Evolutionary conservation across 2,888 invertebrate genomes (phyloP), one percentile per base, ranked within the genome.

Genomic region (Phasia obesa): DNA sequence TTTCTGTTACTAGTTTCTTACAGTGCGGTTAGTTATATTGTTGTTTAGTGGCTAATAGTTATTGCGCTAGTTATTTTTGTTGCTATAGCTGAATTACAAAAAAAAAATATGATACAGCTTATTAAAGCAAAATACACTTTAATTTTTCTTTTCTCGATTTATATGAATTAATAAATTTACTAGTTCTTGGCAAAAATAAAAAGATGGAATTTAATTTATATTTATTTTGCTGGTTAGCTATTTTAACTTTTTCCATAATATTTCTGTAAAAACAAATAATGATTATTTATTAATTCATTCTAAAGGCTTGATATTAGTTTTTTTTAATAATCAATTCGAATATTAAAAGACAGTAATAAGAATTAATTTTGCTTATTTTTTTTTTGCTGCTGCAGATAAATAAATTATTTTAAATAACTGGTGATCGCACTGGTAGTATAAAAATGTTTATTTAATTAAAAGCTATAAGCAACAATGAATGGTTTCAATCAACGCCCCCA

Each of bases 401-500:
- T 38, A 75, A 60, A 51, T 71, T 57, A 59, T 78, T 67, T 65
- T 38, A 53, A 79, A 60, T 79, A 67, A 38, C 11, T 60, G 9
- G 25, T 65, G 31, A 31, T 65, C 19, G 42, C 27, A 64, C 55
- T 78, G 47, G 60, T 31, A 60, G 42, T 70, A 71, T 67, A 67
- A 64, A 75, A 83, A 79, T 73, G 60, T 73, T 83, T 71, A 76
- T 67, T 83, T 83, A 83, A 83, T 83, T 83, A 83, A 79, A 76
- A 67, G 55, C 55, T 78, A 65, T 70, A 83, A 74, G 64, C 83
- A 75, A 67, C 70, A 79, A 75, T 79, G 62, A 79, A 76, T 79
- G 83, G 51, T 82, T 74, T 78, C 70, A 78, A 75, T 76, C 69
- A 67, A 38, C 47, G 62, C 47, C 27, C 2, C 4, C 25, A 0